These are phyloP conservation scores for Siniperca scherzeri DNA, from an alignment of 2,797 vertebrate species.

Conservation along the genomic window DNA sequence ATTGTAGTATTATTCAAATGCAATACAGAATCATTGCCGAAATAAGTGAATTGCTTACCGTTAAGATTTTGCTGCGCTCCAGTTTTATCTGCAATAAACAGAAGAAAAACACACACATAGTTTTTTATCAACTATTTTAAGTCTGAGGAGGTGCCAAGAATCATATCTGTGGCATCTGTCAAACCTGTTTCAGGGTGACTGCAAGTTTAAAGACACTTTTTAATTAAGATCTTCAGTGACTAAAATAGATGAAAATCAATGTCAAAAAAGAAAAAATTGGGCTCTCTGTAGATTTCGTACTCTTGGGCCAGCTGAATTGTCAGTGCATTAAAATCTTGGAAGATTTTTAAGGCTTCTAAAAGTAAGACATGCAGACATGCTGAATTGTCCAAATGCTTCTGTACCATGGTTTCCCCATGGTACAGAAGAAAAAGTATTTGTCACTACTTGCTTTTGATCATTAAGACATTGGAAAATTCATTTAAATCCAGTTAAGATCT, in stretches of 20 bases:
- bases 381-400: neutral
- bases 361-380: neutral
- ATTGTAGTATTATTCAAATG: neutral
- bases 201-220: neutral
- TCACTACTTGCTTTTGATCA: neutral
- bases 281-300: neutral
- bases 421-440: neutral
- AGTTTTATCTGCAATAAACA: conserved; percentile 84
- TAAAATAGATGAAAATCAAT: neutral
- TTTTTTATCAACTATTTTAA: neutral
- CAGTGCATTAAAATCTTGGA: neutral
- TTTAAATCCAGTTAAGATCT: neutral
- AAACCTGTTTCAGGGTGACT: neutral
- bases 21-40: neutral
- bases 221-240: neutral
- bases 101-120: neutral
- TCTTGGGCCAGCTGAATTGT: neutral
- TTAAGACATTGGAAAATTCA: neutral
- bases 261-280: neutral
- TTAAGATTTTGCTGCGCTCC: conserved; percentile 85
- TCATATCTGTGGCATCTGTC: neutral
- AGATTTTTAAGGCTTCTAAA: neutral
- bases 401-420: neutral
- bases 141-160: neutral
- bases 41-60: conserved; percentile 72